Conservation (phyloP, 2,113 vertebrate species). For the Vidua chalybeata region DNA sequence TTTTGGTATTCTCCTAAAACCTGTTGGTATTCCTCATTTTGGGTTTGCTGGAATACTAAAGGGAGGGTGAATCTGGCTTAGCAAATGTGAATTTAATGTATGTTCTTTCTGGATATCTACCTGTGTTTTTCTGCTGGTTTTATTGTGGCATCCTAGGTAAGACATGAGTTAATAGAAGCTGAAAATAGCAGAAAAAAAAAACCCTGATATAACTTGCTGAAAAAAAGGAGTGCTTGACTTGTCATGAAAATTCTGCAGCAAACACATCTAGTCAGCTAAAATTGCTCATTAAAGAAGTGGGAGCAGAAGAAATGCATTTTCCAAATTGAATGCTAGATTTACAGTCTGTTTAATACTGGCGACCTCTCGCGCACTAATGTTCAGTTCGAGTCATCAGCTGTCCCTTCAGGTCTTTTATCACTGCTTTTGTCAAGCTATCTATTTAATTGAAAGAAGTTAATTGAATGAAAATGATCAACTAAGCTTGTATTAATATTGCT, state of each 20-base stretch:
- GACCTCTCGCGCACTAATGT: constrained; percentile 97
- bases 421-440: constrained; percentile 99
- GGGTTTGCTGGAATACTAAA: background rate
- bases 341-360: constrained; percentile 88
- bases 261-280: constrained; percentile 93
- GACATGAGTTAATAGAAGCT: background rate
- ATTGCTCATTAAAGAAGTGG: constrained; percentile 91
- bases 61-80: background rate
- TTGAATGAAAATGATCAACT: constrained; percentile 99
- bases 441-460: constrained; percentile 99
- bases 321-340: constrained; percentile 98
- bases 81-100: background rate
- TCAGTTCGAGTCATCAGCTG: constrained; percentile 91
- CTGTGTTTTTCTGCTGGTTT: constrained; percentile 14
- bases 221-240: constrained; percentile 65
- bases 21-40: background rate
- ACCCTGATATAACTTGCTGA: background rate
- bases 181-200: constrained; percentile 49
- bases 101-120: background rate
- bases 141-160: background rate
- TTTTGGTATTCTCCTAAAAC: background rate
- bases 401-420: constrained; percentile 96
- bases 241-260: constrained; percentile 76
- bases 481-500: constrained; percentile 99
- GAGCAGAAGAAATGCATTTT: constrained; percentile 94